Percentiles rank a stretch among this genome's conserved stretches.
Evolutionary conservation across 1,140 invertebrate species (phyloP).

Genomic region (Pachypeltis micranthus): DNA sequence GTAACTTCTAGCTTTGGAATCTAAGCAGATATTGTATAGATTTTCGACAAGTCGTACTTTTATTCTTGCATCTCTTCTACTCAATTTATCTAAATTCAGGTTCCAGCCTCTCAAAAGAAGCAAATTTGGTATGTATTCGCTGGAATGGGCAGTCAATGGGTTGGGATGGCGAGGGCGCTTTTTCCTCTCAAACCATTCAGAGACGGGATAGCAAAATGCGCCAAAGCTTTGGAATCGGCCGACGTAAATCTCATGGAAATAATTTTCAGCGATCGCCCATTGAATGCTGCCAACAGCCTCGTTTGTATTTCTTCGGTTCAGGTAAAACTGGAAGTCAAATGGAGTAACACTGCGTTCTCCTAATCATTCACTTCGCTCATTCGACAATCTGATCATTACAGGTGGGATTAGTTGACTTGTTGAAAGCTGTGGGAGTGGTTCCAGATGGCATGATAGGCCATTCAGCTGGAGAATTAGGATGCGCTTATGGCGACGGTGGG

Average conservation of each 20-base stretch:
- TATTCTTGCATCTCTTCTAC: no score
- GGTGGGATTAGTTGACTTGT: conserved; percentile 67
- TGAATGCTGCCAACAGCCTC: conserved; percentile 78
- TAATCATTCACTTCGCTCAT: no score
- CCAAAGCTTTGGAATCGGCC: conserved; percentile 57
- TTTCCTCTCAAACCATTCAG: conserved; percentile 68
- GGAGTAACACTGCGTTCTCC: no score
- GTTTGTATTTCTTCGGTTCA: conserved; percentile 90
- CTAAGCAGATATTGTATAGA: no score
- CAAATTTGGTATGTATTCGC: conserved; percentile 83
- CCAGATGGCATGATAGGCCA: conserved; percentile 77
- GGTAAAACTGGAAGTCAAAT: conserved; percentile 36
- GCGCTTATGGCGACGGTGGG: conserved; percentile 78
- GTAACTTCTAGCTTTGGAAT: conserved; percentile 35
- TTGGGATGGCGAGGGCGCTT: conserved; percentile 77
- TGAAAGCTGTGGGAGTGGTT: conserved; percentile 55
- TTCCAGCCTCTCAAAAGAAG: no score
- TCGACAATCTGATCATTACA: no score
- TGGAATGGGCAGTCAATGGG: conserved; percentile 95
- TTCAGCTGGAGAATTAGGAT: conserved; percentile 80
- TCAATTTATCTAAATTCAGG: no score
- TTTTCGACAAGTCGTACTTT: no score
- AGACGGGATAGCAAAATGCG: conserved; percentile 58
- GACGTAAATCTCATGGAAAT: conserved; percentile 70
- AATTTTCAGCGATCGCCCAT: conserved; percentile 57